Evolutionary conservation across 2,888 invertebrate species (phyloP).

Genomic region (Mythimna vitellina): DNA sequence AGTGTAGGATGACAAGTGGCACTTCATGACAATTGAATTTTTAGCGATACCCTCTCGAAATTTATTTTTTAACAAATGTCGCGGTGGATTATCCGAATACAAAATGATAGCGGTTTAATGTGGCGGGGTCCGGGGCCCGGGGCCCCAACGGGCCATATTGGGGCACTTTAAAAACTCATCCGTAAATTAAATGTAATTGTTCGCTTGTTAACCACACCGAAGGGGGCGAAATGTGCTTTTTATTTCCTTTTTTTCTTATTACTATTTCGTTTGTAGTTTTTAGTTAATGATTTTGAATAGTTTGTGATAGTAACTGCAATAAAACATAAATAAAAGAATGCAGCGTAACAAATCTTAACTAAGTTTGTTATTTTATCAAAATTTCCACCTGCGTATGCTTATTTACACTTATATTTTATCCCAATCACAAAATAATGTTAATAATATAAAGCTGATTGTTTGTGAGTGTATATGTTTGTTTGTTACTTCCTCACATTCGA

Average conservation of each 20-base stretch:
- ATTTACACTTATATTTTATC: too few species aligned
- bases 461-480: too few species aligned
- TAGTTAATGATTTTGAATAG: conserved; percentile 43
- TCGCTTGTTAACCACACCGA: conserved; percentile 85
- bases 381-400: neutral
- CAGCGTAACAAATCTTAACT: neutral
- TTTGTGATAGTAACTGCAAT: conserved; percentile 17
- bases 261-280: conserved; percentile 48
- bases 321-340: too few species aligned
- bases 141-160: conserved; percentile 77
- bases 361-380: neutral
- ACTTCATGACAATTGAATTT: conserved; percentile 86
- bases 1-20: conserved; percentile 78
- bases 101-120: conserved; percentile 77
- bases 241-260: conserved; percentile 54
- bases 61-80: conserved; percentile 90
- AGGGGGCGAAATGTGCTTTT: conserved; percentile 70
- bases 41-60: conserved; percentile 86
- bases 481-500: too few species aligned
- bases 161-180: conserved; percentile 88
- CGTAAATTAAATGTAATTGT: conserved; percentile 91
- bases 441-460: too few species aligned
- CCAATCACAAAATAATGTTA: too few species aligned
- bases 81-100: conserved; percentile 79
- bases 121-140: conserved; percentile 57